Percentiles rank a stretch among this genome's conserved stretches.
Evolutionary conservation across 2,797 vertebrate genomes (phyloP).

Genomic region (Loris lydekkerianus): DNA sequence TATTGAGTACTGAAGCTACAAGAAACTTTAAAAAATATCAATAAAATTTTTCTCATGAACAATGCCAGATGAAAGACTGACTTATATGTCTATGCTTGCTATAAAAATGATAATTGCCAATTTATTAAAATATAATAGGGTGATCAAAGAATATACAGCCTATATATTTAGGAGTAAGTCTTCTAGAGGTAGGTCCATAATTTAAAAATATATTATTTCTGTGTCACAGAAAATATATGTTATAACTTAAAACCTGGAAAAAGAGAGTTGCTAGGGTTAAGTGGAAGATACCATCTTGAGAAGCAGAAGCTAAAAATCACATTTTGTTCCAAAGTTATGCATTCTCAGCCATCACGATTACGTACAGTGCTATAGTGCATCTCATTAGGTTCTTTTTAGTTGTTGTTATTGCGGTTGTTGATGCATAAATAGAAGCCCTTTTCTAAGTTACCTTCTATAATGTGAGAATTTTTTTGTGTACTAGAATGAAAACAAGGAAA

Average conservation of each 20-base stretch:
- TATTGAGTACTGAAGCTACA: background rate
- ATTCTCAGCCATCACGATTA: background rate
- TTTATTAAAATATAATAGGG: background rate
- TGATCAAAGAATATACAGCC: background rate
- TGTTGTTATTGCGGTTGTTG: background rate
- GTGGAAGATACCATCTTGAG: background rate
- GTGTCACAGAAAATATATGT: background rate
- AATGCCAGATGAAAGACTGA: background rate
- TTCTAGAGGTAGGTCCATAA: background rate
- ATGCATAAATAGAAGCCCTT: background rate
- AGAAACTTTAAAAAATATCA: background rate
- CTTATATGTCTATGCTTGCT: background rate
- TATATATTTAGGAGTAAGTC: background rate
- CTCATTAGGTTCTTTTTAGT: background rate
- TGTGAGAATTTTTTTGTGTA: background rate
- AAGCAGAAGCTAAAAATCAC: background rate
- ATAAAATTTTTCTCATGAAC: conserved; percentile 36
- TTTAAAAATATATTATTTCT: conserved; percentile 20
- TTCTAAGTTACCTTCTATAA: background rate
- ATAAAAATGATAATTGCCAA: conserved; percentile 49
- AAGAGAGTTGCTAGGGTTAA: background rate
- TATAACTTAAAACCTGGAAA: background rate
- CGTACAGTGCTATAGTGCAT: background rate
- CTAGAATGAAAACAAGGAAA: background rate
- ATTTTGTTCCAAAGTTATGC: background rate